Base-by-base conservation (phyloP, 2,113 vertebrate species). In the Fregata magnificens region DNA sequence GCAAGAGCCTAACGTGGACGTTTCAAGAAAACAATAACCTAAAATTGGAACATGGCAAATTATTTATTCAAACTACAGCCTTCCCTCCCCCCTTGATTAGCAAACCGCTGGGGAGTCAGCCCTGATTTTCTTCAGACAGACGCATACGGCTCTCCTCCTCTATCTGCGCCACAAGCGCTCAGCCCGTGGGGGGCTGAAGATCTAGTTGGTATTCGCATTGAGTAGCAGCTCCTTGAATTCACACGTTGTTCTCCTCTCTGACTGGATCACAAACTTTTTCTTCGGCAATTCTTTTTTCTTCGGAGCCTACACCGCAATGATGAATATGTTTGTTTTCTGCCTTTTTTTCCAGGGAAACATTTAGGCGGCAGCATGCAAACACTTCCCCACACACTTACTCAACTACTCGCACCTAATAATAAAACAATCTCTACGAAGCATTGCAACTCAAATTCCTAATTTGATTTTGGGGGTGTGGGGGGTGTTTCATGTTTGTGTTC, bases 31-130 rank as follows among this genome's bases (percentile, higher is more conserved):
- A 95, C 86, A 93, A 95, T 92, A 61, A 84, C 56, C 83, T 95
- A 76, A 95, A 97, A 95, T 24, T 82, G 88, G 95, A 96, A 78
- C 69, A 8, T 1, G 44, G 86, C 56, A 58, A 94, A 96, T 96
- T 92, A 95, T 95, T 97, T 93, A 94, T 97, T 97, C 95, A 84
- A 95, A 79, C 69, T 47, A 62, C 73, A 92, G 95, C 93, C 77
- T 87, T 84, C 74, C 91, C 95, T 96, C 53, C 88, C 81, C 55
- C 82, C 70, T 92, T 95, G 96, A 97, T 96, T 93, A 97, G 93
- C 88, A 91, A 97, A 95, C 73, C 93, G 2, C 91, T 47, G 83
- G 90, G 91, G 97, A 96, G 34, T 15, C 91, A 53, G 84, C 84
- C 77, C 95, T 97, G 93, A 97, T 96, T 95, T 93, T 42, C 88